Evolutionary conservation across 2,888 invertebrate genomes (phyloP).

Genomic region (Caenorhabditis sp.): DNA sequence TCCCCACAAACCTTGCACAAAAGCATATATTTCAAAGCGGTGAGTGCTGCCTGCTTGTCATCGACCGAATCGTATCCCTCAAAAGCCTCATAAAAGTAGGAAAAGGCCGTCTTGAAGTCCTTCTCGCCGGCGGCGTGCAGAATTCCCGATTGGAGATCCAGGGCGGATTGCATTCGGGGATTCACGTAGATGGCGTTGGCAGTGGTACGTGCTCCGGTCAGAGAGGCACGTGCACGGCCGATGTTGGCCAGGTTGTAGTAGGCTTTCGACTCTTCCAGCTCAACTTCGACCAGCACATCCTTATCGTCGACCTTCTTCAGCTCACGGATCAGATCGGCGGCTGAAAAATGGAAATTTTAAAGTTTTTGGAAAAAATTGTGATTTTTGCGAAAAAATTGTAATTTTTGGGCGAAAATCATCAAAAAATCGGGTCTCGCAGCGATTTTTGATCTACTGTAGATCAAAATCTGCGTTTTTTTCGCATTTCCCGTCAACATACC

Average conservation of each 20-base stretch:
- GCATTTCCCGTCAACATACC: conserved; percentile 82
- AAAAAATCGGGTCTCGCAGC: no score
- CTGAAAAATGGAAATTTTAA: conserved; percentile 63
- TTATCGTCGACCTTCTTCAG: conserved; percentile 99
- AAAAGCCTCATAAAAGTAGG: conserved; percentile 99
- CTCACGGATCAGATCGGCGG: conserved; percentile 90
- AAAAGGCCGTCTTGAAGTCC: conserved; percentile 99
- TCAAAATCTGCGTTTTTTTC: no score
- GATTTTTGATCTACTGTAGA: no score
- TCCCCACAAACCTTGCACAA: conserved; percentile 91
- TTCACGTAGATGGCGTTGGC: conserved; percentile 99
- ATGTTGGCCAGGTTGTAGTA: conserved; percentile 97
- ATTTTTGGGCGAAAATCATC: no score
- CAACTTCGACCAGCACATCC: conserved; percentile 97
- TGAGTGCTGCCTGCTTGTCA: conserved; percentile 93
- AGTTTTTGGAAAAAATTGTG: not conserved
- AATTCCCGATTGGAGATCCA: conserved; percentile 97
- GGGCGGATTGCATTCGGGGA: conserved; percentile 96
- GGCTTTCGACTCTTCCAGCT: conserved; percentile 97
- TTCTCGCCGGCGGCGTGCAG: conserved; percentile 99
- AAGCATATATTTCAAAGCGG: conserved; percentile 99
- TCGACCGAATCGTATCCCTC: conserved; percentile 93
- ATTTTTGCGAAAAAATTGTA: no score
- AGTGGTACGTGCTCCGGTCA: conserved; percentile 98
- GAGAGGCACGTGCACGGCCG: conserved; percentile 91